phyloP scores from a whole-genome alignment of 2,113 vertebrate genomes.

The Petrocephalus zakoni region DNA sequence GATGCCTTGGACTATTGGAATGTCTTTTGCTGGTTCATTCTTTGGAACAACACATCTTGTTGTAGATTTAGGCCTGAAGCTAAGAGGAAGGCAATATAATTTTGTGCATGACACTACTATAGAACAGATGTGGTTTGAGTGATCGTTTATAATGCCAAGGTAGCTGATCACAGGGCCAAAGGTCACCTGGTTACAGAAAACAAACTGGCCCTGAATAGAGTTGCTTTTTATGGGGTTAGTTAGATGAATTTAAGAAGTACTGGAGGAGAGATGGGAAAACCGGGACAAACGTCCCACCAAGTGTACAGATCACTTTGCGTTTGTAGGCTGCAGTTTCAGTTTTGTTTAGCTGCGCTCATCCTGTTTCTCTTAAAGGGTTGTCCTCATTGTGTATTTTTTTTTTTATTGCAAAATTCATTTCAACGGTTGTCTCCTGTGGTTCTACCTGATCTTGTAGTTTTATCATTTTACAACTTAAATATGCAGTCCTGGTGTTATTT shows the following conservation, averaged over 20 bases:
- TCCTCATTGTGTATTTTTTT: neutral
- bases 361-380: neutral
- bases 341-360: neutral
- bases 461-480: neutral
- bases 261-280: neutral
- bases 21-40: neutral
- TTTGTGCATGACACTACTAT: neutral
- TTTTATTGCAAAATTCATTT: neutral
- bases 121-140: neutral
- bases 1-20: neutral
- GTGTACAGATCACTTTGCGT: neutral
- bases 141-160: neutral
- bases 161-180: neutral
- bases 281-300: neutral
- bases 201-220: neutral
- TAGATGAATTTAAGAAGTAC: neutral
- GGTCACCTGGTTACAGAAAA: neutral
- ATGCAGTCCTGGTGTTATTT: neutral
- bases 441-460: neutral
- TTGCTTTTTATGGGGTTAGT: neutral
- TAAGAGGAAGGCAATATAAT: neutral
- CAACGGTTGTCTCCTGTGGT: neutral
- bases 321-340: neutral
- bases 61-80: neutral
- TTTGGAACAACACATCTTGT: neutral